Evolutionary conservation across 64 coral and sea anemone species (phyloP).

Genomic region (Pocillopora damicornis): DNA sequence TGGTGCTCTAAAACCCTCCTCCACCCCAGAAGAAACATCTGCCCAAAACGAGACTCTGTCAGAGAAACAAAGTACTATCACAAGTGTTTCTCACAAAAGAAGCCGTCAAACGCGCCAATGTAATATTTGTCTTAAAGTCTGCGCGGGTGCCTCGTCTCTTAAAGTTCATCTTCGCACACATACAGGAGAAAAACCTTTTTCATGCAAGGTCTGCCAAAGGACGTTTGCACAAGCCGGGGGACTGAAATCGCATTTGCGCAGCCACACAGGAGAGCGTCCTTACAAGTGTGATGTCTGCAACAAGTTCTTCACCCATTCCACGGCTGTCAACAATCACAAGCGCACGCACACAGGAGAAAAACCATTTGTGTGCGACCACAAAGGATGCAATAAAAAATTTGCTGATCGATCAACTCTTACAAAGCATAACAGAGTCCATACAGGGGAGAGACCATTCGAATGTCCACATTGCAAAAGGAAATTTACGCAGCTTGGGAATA

Average conservation of each 20-base stretch:
- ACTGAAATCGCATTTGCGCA: conserved; percentile 74
- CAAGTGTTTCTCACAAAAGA: neutral
- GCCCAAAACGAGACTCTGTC: neutral
- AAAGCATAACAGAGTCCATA: conserved; percentile 68
- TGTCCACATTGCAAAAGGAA: conserved; percentile 45
- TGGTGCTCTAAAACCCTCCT: neutral
- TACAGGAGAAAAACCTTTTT: conserved; percentile 75
- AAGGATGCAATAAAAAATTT: conserved; percentile 55
- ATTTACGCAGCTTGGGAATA: conserved; percentile 78
- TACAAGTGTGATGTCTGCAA: conserved; percentile 62
- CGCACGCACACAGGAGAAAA: conserved; percentile 69
- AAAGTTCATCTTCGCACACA: conserved; percentile 75
- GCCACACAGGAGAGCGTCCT: conserved; percentile 77
- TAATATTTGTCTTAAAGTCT: conserved; percentile 56
- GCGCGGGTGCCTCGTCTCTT: conserved; percentile 69
- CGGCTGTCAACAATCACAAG: conserved; percentile 61
- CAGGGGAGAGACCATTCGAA: conserved; percentile 68
- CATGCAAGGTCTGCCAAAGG: conserved; percentile 50
- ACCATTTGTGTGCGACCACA: conserved; percentile 55
- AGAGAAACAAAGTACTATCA: neutral
- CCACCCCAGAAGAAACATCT: neutral
- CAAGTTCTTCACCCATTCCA: conserved; percentile 72
- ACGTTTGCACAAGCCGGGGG: conserved; percentile 74
- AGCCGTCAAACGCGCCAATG: conserved; percentile 48
- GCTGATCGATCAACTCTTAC: conserved; percentile 61